Evolutionary conservation across 2,113 vertebrate species (phyloP).

Genomic region (Myodes glareolus): DNA sequence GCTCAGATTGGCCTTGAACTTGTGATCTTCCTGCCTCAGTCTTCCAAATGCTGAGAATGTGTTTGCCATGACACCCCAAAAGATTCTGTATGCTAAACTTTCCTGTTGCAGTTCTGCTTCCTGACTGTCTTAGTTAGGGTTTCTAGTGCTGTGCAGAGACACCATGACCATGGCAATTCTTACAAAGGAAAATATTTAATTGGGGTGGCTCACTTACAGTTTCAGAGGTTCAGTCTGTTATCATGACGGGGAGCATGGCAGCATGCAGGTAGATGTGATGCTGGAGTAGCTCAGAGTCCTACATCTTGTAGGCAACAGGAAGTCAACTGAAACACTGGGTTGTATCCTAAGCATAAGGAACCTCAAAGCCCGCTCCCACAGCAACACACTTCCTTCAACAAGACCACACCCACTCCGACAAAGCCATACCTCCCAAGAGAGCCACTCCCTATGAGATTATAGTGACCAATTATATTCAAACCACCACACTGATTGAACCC

Average conservation of each 20-base stretch:
- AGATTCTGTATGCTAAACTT: constrained; percentile 13
- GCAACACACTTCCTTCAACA: neutral
- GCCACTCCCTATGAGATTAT: neutral
- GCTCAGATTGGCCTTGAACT: neutral
- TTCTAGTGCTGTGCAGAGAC: neutral
- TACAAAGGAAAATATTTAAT: neutral
- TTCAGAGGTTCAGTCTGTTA: neutral
- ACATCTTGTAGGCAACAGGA: neutral
- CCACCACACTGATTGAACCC: neutral
- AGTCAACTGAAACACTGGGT: neutral
- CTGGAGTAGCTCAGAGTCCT: neutral
- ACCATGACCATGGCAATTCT: neutral
- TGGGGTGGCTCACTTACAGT: neutral
- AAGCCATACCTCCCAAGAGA: neutral
- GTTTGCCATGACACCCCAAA: neutral
- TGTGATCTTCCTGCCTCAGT: neutral
- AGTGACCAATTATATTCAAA: neutral
- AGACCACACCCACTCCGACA: neutral
- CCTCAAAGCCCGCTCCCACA: neutral
- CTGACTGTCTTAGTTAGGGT: neutral
- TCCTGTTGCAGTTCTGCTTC: neutral
- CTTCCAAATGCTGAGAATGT: neutral
- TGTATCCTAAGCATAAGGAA: neutral
- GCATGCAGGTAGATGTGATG: neutral
- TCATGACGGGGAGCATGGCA: neutral